Evolutionary conservation across 2,113 vertebrate species (phyloP).

Genomic region (Datnioides undecimradiatus): DNA sequence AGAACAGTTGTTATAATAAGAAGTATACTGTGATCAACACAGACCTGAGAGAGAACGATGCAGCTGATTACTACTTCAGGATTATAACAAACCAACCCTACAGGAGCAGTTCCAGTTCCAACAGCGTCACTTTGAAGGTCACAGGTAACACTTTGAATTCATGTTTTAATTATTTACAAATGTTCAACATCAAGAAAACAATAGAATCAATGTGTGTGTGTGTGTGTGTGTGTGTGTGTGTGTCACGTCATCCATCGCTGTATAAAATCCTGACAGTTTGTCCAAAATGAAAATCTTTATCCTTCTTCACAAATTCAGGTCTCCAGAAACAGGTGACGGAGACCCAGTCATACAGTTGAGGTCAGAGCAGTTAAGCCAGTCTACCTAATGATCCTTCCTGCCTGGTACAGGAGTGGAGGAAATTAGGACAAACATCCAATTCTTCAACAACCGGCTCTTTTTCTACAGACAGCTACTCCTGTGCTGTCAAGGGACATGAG

Average conservation of each 20-base stretch:
- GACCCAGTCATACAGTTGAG: no score
- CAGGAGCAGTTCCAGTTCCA: rapidly evolving
- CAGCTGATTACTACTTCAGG: slow-evolving; percentile 33
- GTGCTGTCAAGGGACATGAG: not conserved
- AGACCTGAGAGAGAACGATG: slow-evolving; percentile 40
- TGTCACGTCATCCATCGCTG: no score
- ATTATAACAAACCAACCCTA: not conserved
- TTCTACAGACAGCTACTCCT: not conserved
- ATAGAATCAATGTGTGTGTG: no score
- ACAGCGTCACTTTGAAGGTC: slow-evolving; percentile 34
- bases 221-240: not conserved
- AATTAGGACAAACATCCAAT: not conserved
- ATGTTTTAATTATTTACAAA: not conserved
- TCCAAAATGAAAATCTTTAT: not conserved
- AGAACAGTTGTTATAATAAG: rapidly evolving
- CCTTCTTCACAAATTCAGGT: not conserved
- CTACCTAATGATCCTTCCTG: not conserved
- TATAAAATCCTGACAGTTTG: no score
- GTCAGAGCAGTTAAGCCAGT: not conserved
- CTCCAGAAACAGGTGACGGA: not conserved
- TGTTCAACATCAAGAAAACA: not conserved
- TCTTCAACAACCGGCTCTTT: rapidly evolving
- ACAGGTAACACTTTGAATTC: slow-evolving; percentile 35
- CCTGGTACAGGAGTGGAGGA: not conserved
- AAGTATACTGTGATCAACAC: slow-evolving; percentile 18